Evolutionary conservation across 2,888 invertebrate species (phyloP).

Genomic region (Nowickia ferox): DNA sequence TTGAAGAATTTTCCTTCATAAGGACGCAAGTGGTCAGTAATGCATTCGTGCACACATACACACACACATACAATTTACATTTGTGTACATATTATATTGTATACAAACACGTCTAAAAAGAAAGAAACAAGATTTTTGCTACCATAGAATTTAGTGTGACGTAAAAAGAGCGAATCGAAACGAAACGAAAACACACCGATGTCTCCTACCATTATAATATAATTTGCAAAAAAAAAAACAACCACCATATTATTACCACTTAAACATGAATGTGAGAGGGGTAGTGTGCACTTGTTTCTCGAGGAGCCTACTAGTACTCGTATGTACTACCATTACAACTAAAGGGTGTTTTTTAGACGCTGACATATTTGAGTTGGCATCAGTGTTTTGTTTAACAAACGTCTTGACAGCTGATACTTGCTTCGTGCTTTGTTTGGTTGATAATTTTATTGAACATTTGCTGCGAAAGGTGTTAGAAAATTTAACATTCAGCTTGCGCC

Average conservation of each 20-base stretch:
- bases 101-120: background rate
- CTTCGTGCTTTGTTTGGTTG: no score
- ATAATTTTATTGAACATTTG: no score
- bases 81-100: background rate
- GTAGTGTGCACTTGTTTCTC: conserved; percentile 24
- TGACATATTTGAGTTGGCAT: no score
- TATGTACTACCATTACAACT: conserved; percentile 17
- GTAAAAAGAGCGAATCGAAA: conserved; percentile 63
- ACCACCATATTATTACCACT: conserved; percentile 42
- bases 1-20: conserved; percentile 31
- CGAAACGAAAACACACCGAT: conserved; percentile 54
- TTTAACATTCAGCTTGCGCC: no score
- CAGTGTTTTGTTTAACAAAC: no score
- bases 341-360: no score
- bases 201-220: conserved; percentile 12
- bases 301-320: conserved; percentile 49
- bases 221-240: conserved; percentile 23
- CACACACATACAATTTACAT: background rate
- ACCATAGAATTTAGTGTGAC: conserved; percentile 58
- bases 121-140: conserved; percentile 18
- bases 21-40: conserved; percentile 31
- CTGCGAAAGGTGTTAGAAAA: no score
- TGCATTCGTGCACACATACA: background rate
- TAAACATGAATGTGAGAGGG: background rate
- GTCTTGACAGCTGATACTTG: no score